phyloP scores from a whole-genome alignment of 2,113 vertebrate genomes.

The Serilophus lunatus region DNA sequence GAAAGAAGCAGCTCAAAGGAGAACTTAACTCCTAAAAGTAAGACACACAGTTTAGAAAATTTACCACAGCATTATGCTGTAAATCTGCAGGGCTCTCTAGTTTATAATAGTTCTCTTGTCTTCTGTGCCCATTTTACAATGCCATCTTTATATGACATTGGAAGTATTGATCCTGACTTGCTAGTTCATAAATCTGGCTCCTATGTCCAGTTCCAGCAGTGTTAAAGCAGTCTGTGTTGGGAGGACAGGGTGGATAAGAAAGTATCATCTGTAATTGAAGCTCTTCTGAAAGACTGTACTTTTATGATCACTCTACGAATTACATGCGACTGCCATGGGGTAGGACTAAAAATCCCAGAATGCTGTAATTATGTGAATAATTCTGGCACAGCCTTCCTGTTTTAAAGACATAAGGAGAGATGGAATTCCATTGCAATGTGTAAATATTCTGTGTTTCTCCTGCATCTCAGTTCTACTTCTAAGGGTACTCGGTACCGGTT shows the following conservation, averaged over 20 bases:
- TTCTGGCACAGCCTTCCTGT: neutral
- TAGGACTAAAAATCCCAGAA: neutral
- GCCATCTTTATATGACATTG: neutral
- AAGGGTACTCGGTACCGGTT: neutral
- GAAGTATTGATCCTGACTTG: neutral
- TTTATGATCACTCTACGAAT: neutral
- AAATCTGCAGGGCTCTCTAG: neutral
- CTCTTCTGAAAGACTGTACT: neutral
- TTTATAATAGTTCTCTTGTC: neutral
- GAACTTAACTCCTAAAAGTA: neutral
- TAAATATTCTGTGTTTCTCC: neutral
- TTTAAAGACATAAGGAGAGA: neutral
- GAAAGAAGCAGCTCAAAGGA: conserved; percentile 9
- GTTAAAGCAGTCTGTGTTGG: neutral
- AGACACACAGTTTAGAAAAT: neutral
- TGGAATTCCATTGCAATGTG: neutral
- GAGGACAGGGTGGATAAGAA: neutral
- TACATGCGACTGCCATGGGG: accelerated
- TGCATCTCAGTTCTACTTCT: neutral
- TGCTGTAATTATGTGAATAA: neutral
- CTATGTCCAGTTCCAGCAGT: neutral
- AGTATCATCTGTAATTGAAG: neutral
- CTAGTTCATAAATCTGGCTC: neutral
- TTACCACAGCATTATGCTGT: accelerated
- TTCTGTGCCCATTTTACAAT: neutral